phyloP scores from a whole-genome alignment of 2,888 invertebrate genomes.

The Monochamus alternatus region DNA sequence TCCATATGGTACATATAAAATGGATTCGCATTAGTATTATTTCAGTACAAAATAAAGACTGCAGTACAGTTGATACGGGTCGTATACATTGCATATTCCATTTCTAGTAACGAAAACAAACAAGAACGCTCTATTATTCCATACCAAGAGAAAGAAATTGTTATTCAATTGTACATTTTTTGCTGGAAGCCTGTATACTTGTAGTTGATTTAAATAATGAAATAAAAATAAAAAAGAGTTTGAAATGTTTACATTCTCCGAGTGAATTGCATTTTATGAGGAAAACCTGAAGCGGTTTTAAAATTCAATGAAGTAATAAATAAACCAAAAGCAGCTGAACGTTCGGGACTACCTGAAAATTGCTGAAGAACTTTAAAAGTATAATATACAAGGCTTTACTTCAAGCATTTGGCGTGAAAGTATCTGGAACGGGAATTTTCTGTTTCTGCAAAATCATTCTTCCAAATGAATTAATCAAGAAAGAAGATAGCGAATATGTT shows the following conservation, averaged over 20 bases:
- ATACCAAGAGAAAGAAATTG: no score
- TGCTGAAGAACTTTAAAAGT: constrained; percentile 23
- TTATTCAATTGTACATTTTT: no score
- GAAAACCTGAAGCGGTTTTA: constrained; percentile 20
- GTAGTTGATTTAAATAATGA: constrained; percentile 13
- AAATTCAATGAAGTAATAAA: constrained; percentile 36
- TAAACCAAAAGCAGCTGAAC: constrained; percentile 31
- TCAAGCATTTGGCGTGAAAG: background rate
- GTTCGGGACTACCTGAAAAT: constrained; percentile 18
- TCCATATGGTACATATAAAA: no score
- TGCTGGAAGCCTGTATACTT: no score
- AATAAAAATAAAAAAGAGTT: constrained; percentile 25
- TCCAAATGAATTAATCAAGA: background rate
- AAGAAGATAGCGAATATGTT: no score
- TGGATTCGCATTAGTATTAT: no score
- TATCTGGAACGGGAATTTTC: background rate
- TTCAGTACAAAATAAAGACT: no score
- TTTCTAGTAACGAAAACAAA: no score
- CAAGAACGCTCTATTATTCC: no score
- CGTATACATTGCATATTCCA: no score
- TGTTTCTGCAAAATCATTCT: background rate
- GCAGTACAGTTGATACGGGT: no score
- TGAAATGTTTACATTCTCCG: constrained; percentile 4
- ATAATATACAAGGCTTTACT: constrained; percentile 17
- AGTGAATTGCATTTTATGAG: constrained; percentile 15